A percentile compares a stretch with the other conserved stretches of the same genome.
Conservation (phyloP, 1,140 invertebrate species). For the Drosophila pallidifrons region DNA sequence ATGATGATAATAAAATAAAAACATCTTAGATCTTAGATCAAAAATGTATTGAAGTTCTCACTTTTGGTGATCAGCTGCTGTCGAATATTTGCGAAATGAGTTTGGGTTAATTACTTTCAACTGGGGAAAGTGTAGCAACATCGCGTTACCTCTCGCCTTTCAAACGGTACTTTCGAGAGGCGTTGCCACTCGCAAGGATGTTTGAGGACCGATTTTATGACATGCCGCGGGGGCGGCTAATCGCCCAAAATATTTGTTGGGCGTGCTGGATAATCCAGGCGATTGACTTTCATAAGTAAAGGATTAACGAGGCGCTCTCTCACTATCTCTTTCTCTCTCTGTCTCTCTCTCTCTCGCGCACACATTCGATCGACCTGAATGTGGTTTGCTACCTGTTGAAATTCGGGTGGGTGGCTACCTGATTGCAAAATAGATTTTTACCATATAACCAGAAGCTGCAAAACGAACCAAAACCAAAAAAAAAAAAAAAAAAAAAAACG, state of each 20-base stretch:
- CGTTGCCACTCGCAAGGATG: not conserved
- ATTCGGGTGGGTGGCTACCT: slow-evolving; percentile 6
- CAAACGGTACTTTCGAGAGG: not conserved
- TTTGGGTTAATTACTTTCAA: too few species aligned
- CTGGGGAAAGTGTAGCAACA: not conserved
- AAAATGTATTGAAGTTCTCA: too few species aligned
- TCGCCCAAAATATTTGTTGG: slow-evolving; percentile 81
- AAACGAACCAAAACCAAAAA: not conserved
- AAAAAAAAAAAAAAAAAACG: slow-evolving; percentile 53
- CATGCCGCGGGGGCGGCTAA: slow-evolving; percentile 69
- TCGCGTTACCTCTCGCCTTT: not conserved
- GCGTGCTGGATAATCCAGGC: slow-evolving; percentile 75
- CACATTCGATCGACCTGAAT: slow-evolving; percentile 1
- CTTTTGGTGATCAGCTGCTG: too few species aligned
- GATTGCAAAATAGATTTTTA: slow-evolving; percentile 27
- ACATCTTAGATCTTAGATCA: too few species aligned
- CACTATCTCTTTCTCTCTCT: too few species aligned
- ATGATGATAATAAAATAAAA: too few species aligned
- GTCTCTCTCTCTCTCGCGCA: too few species aligned
- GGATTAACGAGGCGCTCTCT: slow-evolving; percentile 57
- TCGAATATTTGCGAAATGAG: too few species aligned
- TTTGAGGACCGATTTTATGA: slow-evolving; percentile 35
- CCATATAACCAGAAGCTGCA: slow-evolving; percentile 1
- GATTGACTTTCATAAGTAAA: slow-evolving; percentile 83
- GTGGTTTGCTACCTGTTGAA: slow-evolving; percentile 46